Evolutionary conservation across 2,888 invertebrate species (phyloP), one percentile per base, ranked within the genome.

Genomic region (Heteromyza rotundicornis): DNA sequence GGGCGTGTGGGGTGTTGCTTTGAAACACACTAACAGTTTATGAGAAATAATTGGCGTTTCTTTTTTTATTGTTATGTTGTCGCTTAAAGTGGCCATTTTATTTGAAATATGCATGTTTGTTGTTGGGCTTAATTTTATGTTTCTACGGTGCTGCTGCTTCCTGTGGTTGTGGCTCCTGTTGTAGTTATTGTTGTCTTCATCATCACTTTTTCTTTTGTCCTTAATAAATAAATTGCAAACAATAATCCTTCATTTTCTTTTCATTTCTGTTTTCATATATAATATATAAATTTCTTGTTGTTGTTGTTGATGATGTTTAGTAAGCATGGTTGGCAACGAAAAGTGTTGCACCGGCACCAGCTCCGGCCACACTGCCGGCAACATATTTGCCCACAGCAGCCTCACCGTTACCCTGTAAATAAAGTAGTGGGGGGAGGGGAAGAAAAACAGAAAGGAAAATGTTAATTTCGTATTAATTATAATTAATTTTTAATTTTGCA

Each of bases 261-360:
- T 60, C 66, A 66, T 68, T 56, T 62, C 64, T 56, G 60, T 8
- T 47, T 57, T 57, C 27, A 27, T n/a, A 27, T 27, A 27, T 27
- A 55, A 61, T 55, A 57, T 55, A 53, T 66, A 60, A 59, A 61
- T 63, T 67, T 65, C 10, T 27, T 27, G 5, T 27, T 27, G 27
- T 27, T 27, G 27, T 59, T 51, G 32, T 27, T 27, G 27, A 7
- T 27, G 27, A 57, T 51, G 32, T 80, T 88, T 95, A 99, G 85
- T 98, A 98, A 72, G 94, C 92, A 84, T 98, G 98, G 85, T 98
- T 94, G 77, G 96, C 95, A 73, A 98, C 91, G 85, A 96, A 98
- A 72, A 98, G 89, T 67, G 92, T 91, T 73, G 93, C 88, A 2
- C 90, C 92, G 57, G 92, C 96, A 71, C 96, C 96, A 80, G 90